These are phyloP conservation scores for Bettongia penicillata DNA, from an alignment of 2,113 vertebrate species.

Conservation along the genomic window DNA sequence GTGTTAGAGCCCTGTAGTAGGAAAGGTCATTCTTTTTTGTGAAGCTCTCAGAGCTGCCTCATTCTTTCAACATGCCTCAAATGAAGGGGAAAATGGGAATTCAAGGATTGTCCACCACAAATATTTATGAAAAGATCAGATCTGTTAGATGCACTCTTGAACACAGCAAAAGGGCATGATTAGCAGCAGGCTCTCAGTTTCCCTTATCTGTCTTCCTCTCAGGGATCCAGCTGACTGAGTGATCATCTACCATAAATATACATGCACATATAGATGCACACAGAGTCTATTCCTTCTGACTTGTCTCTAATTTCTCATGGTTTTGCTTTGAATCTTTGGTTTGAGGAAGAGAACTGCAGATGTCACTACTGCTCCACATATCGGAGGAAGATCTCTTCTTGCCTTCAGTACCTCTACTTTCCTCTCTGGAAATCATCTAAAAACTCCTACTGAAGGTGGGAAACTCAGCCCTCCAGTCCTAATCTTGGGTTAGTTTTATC, in stretches of 20 bases:
- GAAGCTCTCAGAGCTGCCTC: background rate
- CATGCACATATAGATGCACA: background rate
- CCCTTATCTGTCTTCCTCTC: background rate
- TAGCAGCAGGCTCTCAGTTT: background rate
- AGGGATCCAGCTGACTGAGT: background rate
- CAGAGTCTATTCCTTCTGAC: background rate
- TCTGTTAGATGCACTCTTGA: background rate
- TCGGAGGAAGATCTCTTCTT: background rate
- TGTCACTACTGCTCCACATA: background rate
- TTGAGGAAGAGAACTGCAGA: background rate
- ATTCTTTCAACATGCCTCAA: background rate
- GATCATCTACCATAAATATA: background rate
- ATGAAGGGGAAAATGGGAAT: background rate
- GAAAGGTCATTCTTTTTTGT: background rate
- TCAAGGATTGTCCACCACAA: background rate
- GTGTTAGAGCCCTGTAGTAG: background rate
- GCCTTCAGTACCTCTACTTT: background rate
- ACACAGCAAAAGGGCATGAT: background rate
- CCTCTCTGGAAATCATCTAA: background rate
- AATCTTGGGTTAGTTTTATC: background rate
- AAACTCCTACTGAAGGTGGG: background rate
- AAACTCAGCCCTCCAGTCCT: background rate
- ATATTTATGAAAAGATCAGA: background rate
- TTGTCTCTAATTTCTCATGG: background rate
- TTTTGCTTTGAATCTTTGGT: background rate